Base-by-base conservation (phyloP, 2,888 invertebrate genomes). In the Cremastinae sp. region DNA sequence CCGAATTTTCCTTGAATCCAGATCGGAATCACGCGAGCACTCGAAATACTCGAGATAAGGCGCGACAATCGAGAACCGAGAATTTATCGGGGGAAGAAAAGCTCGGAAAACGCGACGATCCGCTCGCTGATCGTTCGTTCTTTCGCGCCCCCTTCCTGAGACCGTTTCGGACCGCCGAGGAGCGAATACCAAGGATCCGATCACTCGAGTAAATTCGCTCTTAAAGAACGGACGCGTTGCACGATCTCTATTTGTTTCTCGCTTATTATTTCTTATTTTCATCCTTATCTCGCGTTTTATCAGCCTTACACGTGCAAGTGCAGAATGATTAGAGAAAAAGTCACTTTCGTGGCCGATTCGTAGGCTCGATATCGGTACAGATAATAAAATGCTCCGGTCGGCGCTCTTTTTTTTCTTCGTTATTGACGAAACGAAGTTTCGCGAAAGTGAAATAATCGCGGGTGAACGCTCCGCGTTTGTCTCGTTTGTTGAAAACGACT, bases 181-280 rank as follows among this genome's bases (percentile, higher is more conserved):
- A 49, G 34, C 9, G 36, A 71, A 49, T 47, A 56, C 62, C 53
- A 45, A 47, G 64, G 61, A 64, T 28, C 2, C 61, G 66, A 54
- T 36, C 74, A 74, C 74, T 74, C 74, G 56, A 68, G 74, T 74
- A 74, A 61, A 74, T 74, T 68, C 74, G 62, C 28, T 54, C 68
- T 61, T 62, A 61, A 54, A 54, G 61, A 20, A 61, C 74, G 56
- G 61, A 74, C 74, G 66, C 49, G 61, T 68, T 54, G 41, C 51
- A 47, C 56, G 47, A 28, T 53, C 61, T 70, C 70, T 59, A 8
- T 18, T 20, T n/a, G n/a, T 16, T 18, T 62, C 45, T 54, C 38
- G n/a, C 18, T 9, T 53, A 0, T 22, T 53, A 16, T 16, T 20
- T 10, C 14, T 36, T 2, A n/a, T 34, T 5, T 41, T 4, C 12